Conservation (phyloP, 1,140 invertebrate genomes). For the Propsilocerus akamusi region DNA sequence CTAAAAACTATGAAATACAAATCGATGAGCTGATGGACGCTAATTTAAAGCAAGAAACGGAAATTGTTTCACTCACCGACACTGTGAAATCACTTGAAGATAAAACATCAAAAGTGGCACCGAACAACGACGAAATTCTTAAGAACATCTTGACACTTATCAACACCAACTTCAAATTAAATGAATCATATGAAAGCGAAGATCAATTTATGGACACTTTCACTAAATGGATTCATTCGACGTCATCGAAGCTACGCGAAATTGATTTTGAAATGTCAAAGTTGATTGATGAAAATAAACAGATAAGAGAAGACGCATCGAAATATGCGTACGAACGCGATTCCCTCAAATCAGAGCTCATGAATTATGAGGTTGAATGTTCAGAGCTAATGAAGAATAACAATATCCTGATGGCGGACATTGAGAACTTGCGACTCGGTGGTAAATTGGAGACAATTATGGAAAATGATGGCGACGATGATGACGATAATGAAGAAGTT, state of each 20-base stretch:
- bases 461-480: constrained; percentile 26
- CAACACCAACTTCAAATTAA: neutral
- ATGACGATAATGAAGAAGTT: constrained; percentile 10
- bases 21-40: neutral
- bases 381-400: constrained; percentile 44
- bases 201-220: neutral
- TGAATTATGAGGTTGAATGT: constrained; percentile 38
- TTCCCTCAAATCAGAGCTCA: constrained; percentile 32
- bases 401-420: constrained; percentile 37
- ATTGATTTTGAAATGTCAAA: constrained; percentile 2
- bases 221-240: neutral
- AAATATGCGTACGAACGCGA: constrained; percentile 28
- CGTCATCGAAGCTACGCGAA: neutral
- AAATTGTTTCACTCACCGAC: neutral
- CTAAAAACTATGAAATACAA: neutral
- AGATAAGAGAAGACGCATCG: constrained; percentile 10
- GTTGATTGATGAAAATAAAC: neutral
- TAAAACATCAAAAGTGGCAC: neutral
- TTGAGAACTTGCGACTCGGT: constrained; percentile 35
- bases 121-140: neutral
- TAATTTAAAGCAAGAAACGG: neutral
- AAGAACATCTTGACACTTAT: neutral
- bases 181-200: neutral
- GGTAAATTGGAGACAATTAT: constrained; percentile 40
- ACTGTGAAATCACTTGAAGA: neutral